Evolutionary conservation across 2,113 vertebrate species (phyloP), one percentile per base, ranked within the genome.

Genomic region (Anarhynchus alexandrinus): DNA sequence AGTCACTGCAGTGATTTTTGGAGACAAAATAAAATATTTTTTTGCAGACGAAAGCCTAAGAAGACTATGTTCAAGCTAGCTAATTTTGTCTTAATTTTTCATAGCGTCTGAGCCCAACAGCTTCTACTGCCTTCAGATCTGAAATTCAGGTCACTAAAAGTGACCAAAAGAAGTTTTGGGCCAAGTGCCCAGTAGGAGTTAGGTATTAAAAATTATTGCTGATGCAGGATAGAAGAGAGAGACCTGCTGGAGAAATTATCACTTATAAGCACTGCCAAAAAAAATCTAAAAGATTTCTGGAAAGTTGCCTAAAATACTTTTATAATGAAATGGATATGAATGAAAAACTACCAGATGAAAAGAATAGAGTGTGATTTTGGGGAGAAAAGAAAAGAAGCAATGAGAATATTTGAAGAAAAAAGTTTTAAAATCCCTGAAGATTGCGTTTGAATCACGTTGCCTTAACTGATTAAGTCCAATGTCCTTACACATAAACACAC

Each of bases 361-460:
- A 81, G 9, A 45, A 65, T 0, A 16, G 3, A 5, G 15, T 15
- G 14, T 15, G 10, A 54, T 69, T 43, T 40, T 2, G 0, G 12
- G 12, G 2, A 4, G 2, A 1, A 5, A 29, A 32, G 5, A 52
- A 79, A 70, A 67, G 11, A 38, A 86, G 10, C 3, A 27, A 32
- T 27, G 13, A 82, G 4, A 65, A 61, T 27, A 73, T 29, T n/a
- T n/a, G 61, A 47, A 71, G 14, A 47, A 81, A 81, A 64, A 45
- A 17, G 10, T 25, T 74, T 71, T 61, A 7, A 82, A 82, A 77
- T 34, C 6, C 4, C 11, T 47, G 57, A 74, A 67, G 19, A 34
- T 1, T 32, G 1, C 1, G 11, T 49, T 58, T 42, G 22, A 76
- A 54, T 42, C 19, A 9, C 5, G 20, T 49, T 79, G 12, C n/a